Conservation (phyloP, 2,113 vertebrate species). For the Nyctibius bracteatus region DNA sequence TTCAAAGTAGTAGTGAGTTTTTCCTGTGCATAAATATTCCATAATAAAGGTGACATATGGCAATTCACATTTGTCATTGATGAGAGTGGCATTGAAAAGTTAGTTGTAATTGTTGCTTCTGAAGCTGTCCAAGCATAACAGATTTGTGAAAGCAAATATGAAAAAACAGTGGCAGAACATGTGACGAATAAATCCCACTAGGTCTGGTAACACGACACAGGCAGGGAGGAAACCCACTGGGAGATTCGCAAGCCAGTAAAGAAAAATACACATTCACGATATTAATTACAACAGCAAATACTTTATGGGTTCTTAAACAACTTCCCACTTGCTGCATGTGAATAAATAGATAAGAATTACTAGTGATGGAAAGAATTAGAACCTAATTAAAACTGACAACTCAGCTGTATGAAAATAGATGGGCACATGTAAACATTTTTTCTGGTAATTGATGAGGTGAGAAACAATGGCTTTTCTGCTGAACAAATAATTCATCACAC, state of each 20-base stretch:
- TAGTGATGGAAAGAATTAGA: constrained; percentile 42
- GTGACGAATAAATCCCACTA: constrained; percentile 55
- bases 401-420: constrained; percentile 42
- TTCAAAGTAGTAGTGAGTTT: constrained; percentile 39
- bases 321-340: constrained; percentile 31
- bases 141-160: constrained; percentile 47
- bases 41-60: constrained; percentile 25
- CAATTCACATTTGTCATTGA: constrained; percentile 42
- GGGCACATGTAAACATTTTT: constrained; percentile 25
- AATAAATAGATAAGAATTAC: constrained; percentile 48
- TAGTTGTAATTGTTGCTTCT: constrained; percentile 13
- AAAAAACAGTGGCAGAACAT: constrained; percentile 57
- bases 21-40: constrained; percentile 34
- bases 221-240: constrained; percentile 30
- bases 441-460: constrained; percentile 35
- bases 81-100: constrained; percentile 10
- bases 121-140: constrained; percentile 43
- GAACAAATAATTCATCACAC: constrained; percentile 27
- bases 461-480: constrained; percentile 26
- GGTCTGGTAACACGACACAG: background rate
- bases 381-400: constrained; percentile 48
- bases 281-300: constrained; percentile 44
- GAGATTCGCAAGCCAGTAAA: constrained; percentile 22
- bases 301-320: constrained; percentile 17
- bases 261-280: constrained; percentile 39